These are phyloP conservation scores for Eutrigla gurnardus DNA, from an alignment of 2,797 vertebrate species.

Conservation along the genomic window DNA sequence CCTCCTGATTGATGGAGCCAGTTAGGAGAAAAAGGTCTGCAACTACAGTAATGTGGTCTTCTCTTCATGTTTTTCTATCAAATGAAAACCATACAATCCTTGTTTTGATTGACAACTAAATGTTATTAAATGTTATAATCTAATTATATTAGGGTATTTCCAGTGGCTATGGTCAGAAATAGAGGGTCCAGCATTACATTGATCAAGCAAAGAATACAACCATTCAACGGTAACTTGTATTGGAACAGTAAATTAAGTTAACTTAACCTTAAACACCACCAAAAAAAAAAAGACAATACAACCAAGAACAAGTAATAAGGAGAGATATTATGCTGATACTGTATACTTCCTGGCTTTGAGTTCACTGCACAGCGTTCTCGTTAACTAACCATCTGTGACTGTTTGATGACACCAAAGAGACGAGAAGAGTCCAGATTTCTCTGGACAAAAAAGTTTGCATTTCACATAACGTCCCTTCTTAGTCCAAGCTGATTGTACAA, in stretches of 20 bases:
- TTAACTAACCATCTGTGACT: slow-evolving; percentile 35
- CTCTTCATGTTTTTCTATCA: neutral
- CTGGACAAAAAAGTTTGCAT: slow-evolving; percentile 26
- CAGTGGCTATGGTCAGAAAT: neutral
- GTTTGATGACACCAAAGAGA: slow-evolving; percentile 21
- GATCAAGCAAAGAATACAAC: neutral
- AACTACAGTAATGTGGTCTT: neutral
- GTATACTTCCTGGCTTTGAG: neutral
- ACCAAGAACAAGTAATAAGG: neutral
- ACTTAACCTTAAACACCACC: neutral
- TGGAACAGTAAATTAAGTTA: neutral
- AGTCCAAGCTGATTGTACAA: slow-evolving; percentile 25
- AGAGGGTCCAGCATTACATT: neutral
- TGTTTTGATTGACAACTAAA: neutral
- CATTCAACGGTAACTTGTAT: neutral
- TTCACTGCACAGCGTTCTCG: slow-evolving; percentile 4
- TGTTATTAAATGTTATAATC: neutral
- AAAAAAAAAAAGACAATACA: neutral
- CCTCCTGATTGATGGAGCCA: too few species aligned
- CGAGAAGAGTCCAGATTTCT: slow-evolving; percentile 3
- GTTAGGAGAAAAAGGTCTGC: neutral
- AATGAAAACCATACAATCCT: neutral
- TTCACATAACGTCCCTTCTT: slow-evolving; percentile 30
- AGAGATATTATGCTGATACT: slow-evolving; percentile 4
- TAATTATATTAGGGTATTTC: neutral